phyloP scores from a whole-genome alignment of 1,140 invertebrate species.

The Orchesella cincta region DNA sequence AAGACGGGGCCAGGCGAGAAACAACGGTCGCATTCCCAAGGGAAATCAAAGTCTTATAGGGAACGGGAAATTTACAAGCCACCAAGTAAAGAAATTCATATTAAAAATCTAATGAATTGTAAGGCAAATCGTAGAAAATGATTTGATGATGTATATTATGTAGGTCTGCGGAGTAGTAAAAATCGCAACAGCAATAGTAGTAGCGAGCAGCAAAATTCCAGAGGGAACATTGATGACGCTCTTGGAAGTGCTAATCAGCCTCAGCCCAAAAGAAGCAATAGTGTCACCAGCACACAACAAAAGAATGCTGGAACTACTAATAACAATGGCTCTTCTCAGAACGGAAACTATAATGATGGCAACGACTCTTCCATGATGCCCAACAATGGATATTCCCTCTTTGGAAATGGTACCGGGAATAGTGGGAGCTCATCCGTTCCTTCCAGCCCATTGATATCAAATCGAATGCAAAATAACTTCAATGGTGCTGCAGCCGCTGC shows the following conservation, averaged over 20 bases:
- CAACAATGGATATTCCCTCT: not conserved
- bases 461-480: conserved; percentile 17
- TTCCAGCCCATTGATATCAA: conserved; percentile 5
- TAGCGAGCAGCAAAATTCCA: not conserved
- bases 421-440: conserved; percentile 13
- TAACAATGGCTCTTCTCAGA: not conserved
- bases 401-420: conserved; percentile 12
- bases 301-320: too few relatives aligned
- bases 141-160: not conserved
- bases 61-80: conserved; percentile 86
- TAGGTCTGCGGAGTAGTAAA: conserved; percentile 13
- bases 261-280: too few relatives aligned
- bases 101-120: not conserved
- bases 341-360: not conserved
- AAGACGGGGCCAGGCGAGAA: conserved; percentile 2
- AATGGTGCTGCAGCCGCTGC: not conserved
- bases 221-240: not conserved
- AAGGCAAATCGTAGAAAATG: not conserved
- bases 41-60: too few relatives aligned
- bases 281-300: too few relatives aligned
- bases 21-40: conserved; percentile 39
- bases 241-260: too few relatives aligned
- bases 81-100: conserved; percentile 67
- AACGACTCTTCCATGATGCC: not conserved
- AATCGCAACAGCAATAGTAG: not conserved